These are phyloP conservation scores for Phallusia fumigata DNA, from an alignment of 23 tunicate species.

Conservation along the genomic window DNA sequence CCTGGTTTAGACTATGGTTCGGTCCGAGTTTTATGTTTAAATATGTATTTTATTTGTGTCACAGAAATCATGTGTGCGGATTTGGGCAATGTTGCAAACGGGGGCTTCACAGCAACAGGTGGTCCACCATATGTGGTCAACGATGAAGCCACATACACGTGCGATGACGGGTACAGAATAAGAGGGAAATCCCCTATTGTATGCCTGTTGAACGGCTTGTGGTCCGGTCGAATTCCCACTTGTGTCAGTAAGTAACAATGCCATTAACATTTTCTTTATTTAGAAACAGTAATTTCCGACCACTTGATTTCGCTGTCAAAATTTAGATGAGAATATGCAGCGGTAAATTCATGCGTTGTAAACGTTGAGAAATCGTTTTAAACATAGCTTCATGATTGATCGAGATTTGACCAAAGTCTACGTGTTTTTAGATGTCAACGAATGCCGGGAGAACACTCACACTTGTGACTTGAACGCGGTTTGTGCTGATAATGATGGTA, in stretches of 20 bases:
- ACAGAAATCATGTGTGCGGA: neutral
- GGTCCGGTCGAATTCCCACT: slow-evolving; percentile 38
- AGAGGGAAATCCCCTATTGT: slow-evolving; percentile 15
- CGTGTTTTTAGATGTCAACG: slow-evolving; percentile 44
- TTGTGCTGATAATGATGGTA: slow-evolving; percentile 43
- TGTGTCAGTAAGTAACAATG: slow-evolving; percentile 43
- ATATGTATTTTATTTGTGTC: no score
- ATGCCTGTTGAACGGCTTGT: slow-evolving; percentile 45
- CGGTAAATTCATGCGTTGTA: no score
- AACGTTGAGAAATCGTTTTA: no score
- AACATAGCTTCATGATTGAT: no score
- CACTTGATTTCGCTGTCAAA: no score
- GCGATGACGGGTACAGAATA: slow-evolving; percentile 32
- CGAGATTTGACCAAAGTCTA: no score
- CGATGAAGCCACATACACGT: slow-evolving; percentile 6
- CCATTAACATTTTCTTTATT: no score
- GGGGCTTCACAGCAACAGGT: neutral
- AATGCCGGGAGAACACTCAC: slow-evolving; percentile 30
- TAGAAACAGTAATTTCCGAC: no score
- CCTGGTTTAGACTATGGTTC: no score
- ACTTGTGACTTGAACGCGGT: slow-evolving; percentile 29
- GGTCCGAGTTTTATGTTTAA: no score
- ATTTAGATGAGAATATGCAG: no score
- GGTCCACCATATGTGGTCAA: neutral
- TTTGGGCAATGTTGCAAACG: neutral